These are phyloP conservation scores for Oscheius sp. DNA, from an alignment of 2,888 invertebrate species.

Conservation along the genomic window DNA sequence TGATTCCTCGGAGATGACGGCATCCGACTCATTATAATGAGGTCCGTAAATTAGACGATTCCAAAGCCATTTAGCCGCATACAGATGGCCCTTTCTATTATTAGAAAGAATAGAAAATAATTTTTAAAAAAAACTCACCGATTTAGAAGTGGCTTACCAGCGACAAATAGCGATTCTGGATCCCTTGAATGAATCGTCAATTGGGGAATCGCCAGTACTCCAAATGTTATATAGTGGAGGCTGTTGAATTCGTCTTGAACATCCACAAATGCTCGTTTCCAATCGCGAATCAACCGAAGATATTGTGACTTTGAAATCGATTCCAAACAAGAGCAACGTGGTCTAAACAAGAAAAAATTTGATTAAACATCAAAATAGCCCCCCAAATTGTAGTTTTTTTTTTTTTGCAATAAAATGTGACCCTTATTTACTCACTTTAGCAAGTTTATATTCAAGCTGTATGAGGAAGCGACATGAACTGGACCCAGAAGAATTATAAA, in stretches of 20 bases:
- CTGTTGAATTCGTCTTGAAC: slow-evolving; percentile 60
- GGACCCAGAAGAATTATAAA: slow-evolving; percentile 65
- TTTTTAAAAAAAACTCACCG: too few relatives aligned
- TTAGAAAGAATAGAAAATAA: too few relatives aligned
- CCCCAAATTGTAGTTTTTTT: too few relatives aligned
- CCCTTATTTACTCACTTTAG: too few relatives aligned
- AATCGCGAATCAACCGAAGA: slow-evolving; percentile 50
- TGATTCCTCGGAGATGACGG: slow-evolving; percentile 59
- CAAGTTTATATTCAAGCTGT: slow-evolving; percentile 60
- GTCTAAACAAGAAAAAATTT: slow-evolving; percentile 38
- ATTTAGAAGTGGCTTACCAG: slow-evolving; percentile 28
- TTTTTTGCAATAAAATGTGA: neutral
- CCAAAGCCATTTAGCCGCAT: slow-evolving; percentile 69
- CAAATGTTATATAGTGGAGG: slow-evolving; percentile 57
- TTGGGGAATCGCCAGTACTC: slow-evolving; percentile 61
- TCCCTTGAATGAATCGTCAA: slow-evolving; percentile 62
- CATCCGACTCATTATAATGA: slow-evolving; percentile 56
- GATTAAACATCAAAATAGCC: neutral
- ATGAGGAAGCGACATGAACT: slow-evolving; percentile 65
- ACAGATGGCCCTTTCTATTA: slow-evolving; percentile 65
- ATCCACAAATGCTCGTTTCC: slow-evolving; percentile 54
- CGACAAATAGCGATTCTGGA: slow-evolving; percentile 61
- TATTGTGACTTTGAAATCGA: slow-evolving; percentile 56
- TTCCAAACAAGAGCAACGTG: slow-evolving; percentile 58
- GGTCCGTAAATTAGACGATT: slow-evolving; percentile 65